Evolutionary conservation across 2,888 invertebrate genomes (phyloP), one percentile per base, ranked within the genome.

Genomic region (Andrena haemorrhoa): DNA sequence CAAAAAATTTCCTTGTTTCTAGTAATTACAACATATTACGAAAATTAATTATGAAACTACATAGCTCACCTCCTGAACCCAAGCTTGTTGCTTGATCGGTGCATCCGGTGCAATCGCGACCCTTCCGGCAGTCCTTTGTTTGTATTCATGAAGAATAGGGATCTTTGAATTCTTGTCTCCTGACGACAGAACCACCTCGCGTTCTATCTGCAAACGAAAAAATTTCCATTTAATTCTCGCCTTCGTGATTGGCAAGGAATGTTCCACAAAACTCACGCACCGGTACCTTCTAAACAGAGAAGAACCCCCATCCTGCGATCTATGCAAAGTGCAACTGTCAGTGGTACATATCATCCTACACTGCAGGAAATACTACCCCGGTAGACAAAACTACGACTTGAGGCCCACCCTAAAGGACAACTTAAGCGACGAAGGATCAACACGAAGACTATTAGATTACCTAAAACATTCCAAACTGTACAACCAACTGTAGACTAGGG

Each of bases 101-200:
- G 96, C 96, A 93, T 97, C 97, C 23, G 97, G 97, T 4, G 97
- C 97, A 41, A 97, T 96, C 1, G 96, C 96, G 31, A 94, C 94
- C 89, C 91, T 92, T 87, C 93, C 93, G 82, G 91, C 88, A 53
- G 95, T 94, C 86, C 95, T 94, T 89, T 95, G 95, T 92, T 96
- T 96, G 89, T 96, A 96, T 90, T 97, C 97, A 93, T 97, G 96
- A 74, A 97, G 95, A 84, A 97, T 96, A 2, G 97, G 97, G 74
- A 97, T 97, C 93, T 97, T 97, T 51, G 96, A 96, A 93, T 96
- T 96, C 94, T 97, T 97, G 93, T 97, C 97, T 0, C 96, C 95
- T 49, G 96, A 96, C 2, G 96, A 96, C 75, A 97, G 94, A 74
- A 97, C 96, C 89, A 97, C 96, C 94, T 97, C 97, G 61, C 97